Evolutionary conservation across 2,888 invertebrate genomes (phyloP).

Genomic region (Xylota sylvarum): DNA sequence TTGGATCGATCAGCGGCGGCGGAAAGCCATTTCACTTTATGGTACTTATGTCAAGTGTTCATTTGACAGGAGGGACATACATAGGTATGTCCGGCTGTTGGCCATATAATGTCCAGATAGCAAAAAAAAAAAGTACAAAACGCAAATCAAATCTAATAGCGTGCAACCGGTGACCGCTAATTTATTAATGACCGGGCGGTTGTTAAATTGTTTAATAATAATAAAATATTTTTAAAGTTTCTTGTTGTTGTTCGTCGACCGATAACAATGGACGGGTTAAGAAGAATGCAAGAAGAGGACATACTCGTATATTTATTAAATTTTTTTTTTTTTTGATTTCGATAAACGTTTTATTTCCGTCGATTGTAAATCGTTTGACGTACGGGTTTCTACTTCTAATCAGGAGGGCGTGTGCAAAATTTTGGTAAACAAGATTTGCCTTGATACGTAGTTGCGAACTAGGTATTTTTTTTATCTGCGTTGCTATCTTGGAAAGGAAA

Average conservation of each 20-base stretch:
- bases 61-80: not conserved
- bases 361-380: conserved; percentile 14
- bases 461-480: not conserved
- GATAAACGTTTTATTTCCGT: conserved; percentile 5
- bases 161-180: not conserved
- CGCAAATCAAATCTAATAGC: not conserved
- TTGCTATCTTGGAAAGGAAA: not conserved
- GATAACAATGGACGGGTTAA: not conserved
- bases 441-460: not conserved
- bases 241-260: not conserved
- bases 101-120: not conserved
- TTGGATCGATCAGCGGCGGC: not conserved
- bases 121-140: not conserved
- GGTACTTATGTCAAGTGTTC: not conserved
- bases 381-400: not conserved
- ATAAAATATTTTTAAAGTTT: not conserved
- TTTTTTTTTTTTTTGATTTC: not conserved
- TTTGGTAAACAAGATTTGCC: conserved; percentile 1
- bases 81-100: not conserved
- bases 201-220: not conserved
- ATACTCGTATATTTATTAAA: not conserved
- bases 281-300: not conserved
- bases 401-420: conserved; percentile 16
- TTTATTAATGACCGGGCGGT: not conserved
- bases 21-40: not conserved